These are phyloP conservation scores for Hystrix brachyura DNA, from an alignment of 2,113 vertebrate genomes.

Conservation along the genomic window DNA sequence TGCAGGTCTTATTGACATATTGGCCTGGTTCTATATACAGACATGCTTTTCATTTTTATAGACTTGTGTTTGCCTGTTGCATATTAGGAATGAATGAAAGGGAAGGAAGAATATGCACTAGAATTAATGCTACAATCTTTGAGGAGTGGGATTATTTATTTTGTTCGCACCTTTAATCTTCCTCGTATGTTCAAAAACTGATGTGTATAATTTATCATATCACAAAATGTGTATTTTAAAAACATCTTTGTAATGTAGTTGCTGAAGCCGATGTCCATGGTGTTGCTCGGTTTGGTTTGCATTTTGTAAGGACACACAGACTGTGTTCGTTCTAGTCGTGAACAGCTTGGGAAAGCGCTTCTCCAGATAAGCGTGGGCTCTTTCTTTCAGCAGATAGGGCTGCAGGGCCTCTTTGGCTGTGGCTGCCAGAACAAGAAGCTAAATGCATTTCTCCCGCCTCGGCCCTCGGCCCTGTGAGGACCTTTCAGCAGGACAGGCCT, in stretches of 20 bases:
- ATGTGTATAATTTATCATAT: background rate
- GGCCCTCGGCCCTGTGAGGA: background rate
- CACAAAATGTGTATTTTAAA: background rate
- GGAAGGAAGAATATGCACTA: background rate
- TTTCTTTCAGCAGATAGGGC: slow-evolving; percentile 15
- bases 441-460: background rate
- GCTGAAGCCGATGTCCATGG: background rate
- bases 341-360: background rate
- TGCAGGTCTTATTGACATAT: background rate
- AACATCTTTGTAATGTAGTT: background rate
- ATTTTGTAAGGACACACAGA: background rate
- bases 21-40: background rate
- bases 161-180: slow-evolving; percentile 9
- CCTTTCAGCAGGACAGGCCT: slow-evolving; percentile 17
- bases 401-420: slow-evolving; percentile 24
- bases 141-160: background rate
- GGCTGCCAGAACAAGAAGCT: slow-evolving; percentile 3
- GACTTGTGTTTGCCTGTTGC: background rate
- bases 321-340: background rate
- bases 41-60: background rate
- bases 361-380: slow-evolving; percentile 2
- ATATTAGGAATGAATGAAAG: background rate
- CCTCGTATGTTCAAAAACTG: background rate
- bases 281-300: background rate
- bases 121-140: background rate